Percentiles rank a stretch among this genome's conserved stretches.
Evolutionary conservation across 2,113 vertebrate species (phyloP).

Genomic region (Tragelaphus imberbis): DNA sequence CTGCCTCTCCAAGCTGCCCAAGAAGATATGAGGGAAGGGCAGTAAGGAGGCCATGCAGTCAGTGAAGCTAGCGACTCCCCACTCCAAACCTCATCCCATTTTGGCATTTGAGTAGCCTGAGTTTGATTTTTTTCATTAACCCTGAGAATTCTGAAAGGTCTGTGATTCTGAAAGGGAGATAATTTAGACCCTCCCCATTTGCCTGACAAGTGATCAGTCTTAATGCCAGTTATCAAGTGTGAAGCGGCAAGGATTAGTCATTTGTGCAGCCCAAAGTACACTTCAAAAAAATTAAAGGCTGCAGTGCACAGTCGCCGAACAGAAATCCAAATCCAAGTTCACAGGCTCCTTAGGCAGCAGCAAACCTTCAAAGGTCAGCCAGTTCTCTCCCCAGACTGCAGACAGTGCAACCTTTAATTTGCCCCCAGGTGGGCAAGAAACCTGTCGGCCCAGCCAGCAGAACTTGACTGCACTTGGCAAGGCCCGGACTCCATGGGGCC

Average conservation of each 20-base stretch:
- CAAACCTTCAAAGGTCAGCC: constrained; percentile 54
- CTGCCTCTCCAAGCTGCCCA: not conserved
- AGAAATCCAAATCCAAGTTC: constrained; percentile 1
- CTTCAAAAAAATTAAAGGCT: constrained; percentile 1
- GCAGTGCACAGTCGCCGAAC: not conserved
- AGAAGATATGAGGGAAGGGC: not conserved
- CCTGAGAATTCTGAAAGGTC: constrained; percentile 1
- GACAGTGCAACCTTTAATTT: constrained; percentile 51
- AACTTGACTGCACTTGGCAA: not conserved
- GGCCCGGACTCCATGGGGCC: not conserved
- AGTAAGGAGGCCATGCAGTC: not conserved
- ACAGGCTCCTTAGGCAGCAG: not conserved
- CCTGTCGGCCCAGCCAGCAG: not conserved
- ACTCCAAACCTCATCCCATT: not conserved
- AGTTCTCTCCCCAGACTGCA: not conserved
- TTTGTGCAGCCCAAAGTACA: not conserved
- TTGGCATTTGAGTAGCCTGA: not conserved
- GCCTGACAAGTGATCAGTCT: not conserved
- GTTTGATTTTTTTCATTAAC: not conserved
- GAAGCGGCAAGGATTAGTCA: not conserved
- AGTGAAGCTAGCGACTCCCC: not conserved
- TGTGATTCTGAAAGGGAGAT: not conserved
- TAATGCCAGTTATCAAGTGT: not conserved
- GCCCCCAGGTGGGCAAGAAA: not conserved
- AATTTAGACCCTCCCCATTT: constrained; percentile 2